Percentiles rank a stretch among this genome's conserved stretches.
phyloP scores from a whole-genome alignment of 2,888 invertebrate species.

The Ectemnius cavifrons region DNA sequence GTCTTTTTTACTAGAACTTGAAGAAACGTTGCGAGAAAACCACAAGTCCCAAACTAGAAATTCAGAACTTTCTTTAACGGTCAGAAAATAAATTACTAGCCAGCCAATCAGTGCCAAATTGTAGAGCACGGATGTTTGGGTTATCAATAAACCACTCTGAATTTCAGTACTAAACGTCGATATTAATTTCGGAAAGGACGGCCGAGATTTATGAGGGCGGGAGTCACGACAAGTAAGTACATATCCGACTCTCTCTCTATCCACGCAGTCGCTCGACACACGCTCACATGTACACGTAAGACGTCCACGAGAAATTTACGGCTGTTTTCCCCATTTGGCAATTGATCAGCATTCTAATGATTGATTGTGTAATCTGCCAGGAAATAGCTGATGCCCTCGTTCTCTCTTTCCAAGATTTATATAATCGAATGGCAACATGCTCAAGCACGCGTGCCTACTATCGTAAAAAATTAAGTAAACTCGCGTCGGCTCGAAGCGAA shows the following conservation, averaged over 20 bases:
- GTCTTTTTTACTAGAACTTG: too few species aligned
- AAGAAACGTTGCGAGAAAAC: too few species aligned
- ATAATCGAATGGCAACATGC: constrained; percentile 16
- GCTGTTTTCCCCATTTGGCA: constrained; percentile 50
- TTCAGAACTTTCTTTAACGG: background rate
- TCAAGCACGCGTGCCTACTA: constrained; percentile 16
- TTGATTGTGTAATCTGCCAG: constrained; percentile 32
- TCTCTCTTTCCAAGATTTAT: constrained; percentile 13
- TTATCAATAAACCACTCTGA: background rate
- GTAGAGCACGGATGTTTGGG: background rate
- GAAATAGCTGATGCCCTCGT: constrained; percentile 37
- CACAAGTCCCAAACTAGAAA: background rate
- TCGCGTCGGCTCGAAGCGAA: background rate
- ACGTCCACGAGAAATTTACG: constrained; percentile 48
- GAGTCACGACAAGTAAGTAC: constrained; percentile 41
- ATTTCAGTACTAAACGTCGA: background rate
- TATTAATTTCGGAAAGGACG: constrained; percentile 31
- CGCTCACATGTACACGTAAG: constrained; percentile 19
- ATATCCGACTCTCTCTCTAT: constrained; percentile 37
- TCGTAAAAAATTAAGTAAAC: background rate
- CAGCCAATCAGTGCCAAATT: background rate
- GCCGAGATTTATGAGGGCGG: constrained; percentile 24
- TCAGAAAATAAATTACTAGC: background rate
- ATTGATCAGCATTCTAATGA: constrained; percentile 47
- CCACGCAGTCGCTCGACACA: constrained; percentile 38